Base-by-base conservation (phyloP, 2,113 vertebrate genomes). In the Macrotis lagotis region DNA sequence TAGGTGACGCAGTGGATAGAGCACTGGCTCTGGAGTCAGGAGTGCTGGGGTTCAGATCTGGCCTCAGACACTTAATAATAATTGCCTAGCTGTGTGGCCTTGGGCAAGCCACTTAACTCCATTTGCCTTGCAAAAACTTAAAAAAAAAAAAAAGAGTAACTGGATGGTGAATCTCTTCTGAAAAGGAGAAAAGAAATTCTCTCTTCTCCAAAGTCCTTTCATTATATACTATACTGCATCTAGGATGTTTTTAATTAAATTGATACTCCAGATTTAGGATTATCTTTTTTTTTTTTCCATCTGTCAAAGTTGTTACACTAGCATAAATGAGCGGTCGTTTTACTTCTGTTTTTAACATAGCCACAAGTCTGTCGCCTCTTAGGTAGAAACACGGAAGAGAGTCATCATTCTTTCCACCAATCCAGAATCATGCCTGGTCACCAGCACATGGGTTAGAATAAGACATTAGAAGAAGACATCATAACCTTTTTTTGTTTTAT, bases 331-430 rank as follows among this genome's bases (percentile, higher is more conserved):
- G 10, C 88, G 16, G 16, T 74, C 14, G 53, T 91, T 88, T 90
- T 88, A 88, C 48, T 83, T 48, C 93, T 49, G 48, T 51, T 91
- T 95, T 90, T 55, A 59, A 94, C 96, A 93, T 95, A 66, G 89
- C 93, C 51, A 95, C 48, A 93, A 0, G n/a, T n/a, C n/a, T n/a
- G n/a, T n/a, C n/a, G 5, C 7, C n/a, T 6, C 19, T 83, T 12
- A 66, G 55, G 55, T 4, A 37, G 25, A 7, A 24, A 53, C 52
- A 28, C 55, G 12, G 12, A 28, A 66, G 66, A 66, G 31, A 74
- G 66, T 83, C 37, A 83, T 19, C 31, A n/a, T 44, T 44, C 6
- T 83, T n/a, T 83, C 16, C 16, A 44, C 5, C 37, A 83, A 22
- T 83, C 14, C 37, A 44, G 31, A 3, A 16, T 83, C 16, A 44